Evolutionary conservation across 2,888 invertebrate species (phyloP).

Genomic region (Clistopyga incitator): DNA sequence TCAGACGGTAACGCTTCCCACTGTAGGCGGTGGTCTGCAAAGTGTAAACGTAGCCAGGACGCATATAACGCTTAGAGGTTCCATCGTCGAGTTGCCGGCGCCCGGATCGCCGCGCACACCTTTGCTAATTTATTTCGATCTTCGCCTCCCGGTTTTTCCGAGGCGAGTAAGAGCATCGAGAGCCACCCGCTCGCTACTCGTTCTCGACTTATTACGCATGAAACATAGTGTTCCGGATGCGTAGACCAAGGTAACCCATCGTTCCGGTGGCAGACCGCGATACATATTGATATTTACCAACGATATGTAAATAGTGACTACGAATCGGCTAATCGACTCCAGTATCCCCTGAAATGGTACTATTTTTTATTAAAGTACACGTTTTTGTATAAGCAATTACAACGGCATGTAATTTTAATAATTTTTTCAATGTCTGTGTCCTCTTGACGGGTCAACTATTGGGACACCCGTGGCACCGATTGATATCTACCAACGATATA

Average conservation of each 20-base stretch:
- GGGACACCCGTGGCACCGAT: no score
- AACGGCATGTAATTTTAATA: no score
- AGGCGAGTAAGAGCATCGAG: not conserved
- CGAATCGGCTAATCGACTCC: no score
- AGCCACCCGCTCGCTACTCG: slow-evolving; percentile 14
- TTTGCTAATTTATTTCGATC: slow-evolving; percentile 35
- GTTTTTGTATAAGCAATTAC: no score
- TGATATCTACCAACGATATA: no score
- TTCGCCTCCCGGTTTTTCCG: slow-evolving; percentile 28
- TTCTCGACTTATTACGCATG: not conserved
- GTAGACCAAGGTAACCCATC: not conserved
- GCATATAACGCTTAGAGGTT: slow-evolving; percentile 26
- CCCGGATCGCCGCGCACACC: slow-evolving; percentile 24
- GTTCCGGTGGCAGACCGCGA: not conserved
- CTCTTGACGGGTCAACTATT: no score
- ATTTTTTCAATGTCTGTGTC: no score
- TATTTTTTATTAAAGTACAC: no score
- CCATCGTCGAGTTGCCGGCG: slow-evolving; percentile 16
- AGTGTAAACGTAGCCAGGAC: slow-evolving; percentile 1
- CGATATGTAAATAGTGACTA: no score
- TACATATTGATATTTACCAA: not conserved
- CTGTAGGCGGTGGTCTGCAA: not conserved
- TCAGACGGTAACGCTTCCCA: not conserved
- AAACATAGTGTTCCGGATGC: not conserved
- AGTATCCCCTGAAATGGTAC: no score